Conservation (phyloP, 2,113 vertebrate species). For the Takifugu flavidus region DNA sequence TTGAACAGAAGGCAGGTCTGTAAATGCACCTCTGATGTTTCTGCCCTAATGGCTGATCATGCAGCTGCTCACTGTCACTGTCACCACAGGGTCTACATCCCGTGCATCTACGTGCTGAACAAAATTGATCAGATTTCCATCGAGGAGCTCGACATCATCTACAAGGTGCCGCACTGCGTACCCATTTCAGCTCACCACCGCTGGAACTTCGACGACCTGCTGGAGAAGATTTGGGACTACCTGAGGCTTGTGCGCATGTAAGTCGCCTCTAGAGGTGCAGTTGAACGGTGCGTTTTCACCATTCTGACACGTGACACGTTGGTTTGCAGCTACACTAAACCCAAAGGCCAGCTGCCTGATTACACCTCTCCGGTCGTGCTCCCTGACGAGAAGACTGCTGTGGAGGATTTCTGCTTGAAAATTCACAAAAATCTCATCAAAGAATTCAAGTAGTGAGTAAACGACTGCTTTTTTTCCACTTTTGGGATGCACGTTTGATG, state of each 20-base stretch:
- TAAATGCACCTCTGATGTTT: no score
- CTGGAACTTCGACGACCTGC: conserved; percentile 98
- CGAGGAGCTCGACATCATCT: conserved; percentile 96
- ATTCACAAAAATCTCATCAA: conserved; percentile 99
- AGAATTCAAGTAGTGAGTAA: conserved; percentile 97
- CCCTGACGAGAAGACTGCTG: conserved; percentile 83
- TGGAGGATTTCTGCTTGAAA: conserved; percentile 97
- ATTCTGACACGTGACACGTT: not conserved
- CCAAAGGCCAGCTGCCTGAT: conserved; percentile 98
- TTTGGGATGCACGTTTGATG: not conserved
- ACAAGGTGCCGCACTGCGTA: conserved; percentile 97
- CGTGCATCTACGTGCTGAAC: conserved; percentile 96
- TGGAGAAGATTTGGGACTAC: conserved; percentile 97
- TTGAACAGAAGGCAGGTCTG: no score
- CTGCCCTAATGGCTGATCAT: no score
- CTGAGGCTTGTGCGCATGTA: conserved; percentile 93
- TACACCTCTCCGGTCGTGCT: conserved; percentile 94
- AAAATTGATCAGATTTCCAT: conserved; percentile 99
- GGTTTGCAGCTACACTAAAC: conserved; percentile 91
- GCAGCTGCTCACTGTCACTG: conserved; percentile 1
- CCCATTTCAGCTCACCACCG: conserved; percentile 98
- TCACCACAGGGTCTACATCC: conserved; percentile 89
- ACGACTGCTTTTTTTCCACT: not conserved
- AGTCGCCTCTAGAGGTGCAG: conserved; percentile 47
- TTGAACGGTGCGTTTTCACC: not conserved